Evolutionary conservation across 2,797 vertebrate species (phyloP), one percentile per base, ranked within the genome.

Genomic region (Bryconaethiops microstoma): DNA sequence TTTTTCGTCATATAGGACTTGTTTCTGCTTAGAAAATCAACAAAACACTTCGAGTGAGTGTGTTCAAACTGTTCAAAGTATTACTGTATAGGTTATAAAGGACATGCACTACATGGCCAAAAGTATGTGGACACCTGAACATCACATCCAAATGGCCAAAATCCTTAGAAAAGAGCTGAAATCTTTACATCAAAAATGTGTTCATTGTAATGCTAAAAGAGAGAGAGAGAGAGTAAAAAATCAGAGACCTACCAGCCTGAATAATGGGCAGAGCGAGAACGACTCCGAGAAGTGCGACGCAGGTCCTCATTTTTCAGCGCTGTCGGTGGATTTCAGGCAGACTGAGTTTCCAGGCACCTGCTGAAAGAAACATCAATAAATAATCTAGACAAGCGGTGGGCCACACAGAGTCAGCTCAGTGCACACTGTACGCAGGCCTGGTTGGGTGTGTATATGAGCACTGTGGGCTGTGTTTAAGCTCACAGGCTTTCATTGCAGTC

Each of bases 271-370:
- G 64, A n/a, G n/a, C 17, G 10, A 93, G 82, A 70, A 88, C 52
- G 60, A 75, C 64, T 87, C 87, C 88, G 88, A 82, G 52, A 82
- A 91, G 54, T 69, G 87, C 8, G 12, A 76, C 29, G 13, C 82
- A 88, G 71, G 68, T 89, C 89, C 86, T 91, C 93, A 94, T 94
- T 80, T 89, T 87, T 79, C 76, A 87, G 69, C 4, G 57, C 78
- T 75, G 62, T 68, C 63, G 74, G 64, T 74, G 45, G 57, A 68
- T 62, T 86, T 83, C 84, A 80, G 79, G 83, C 55, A 23, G 83
- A 71, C 62, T 50, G 63, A 64, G 81, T 60, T 82, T 86, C 83
- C 85, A 89, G 82, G 81, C 84, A 88, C 91, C 91, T 93, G 82
- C 80, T 64, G 71, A 87, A 87, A 4, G 82, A 77, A 67, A 85